Base-by-base conservation (phyloP, 2,797 vertebrate genomes). In the Crenichthys baileyi region DNA sequence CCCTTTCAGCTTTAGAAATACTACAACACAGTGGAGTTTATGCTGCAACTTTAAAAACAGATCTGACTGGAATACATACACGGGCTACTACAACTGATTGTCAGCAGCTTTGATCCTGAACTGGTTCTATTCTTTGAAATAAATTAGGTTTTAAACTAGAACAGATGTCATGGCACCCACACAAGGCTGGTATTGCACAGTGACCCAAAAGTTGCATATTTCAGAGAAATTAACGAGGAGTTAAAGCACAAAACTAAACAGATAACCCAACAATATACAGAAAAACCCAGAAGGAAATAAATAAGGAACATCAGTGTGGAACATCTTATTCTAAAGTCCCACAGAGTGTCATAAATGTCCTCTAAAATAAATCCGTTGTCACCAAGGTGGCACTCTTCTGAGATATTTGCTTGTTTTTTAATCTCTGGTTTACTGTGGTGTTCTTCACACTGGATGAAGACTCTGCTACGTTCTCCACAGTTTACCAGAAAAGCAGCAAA, bases 151-250 rank as follows among this genome's bases (percentile, higher is more conserved):
- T 73, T 20, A 73, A 24, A 76, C 36, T 31, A 70, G 70, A 76
- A 80, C n/a, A 24, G 22, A 78, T 8, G 61, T 78, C 81, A 79
- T 86, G 90, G 85, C 89, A 90, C 88, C 82, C 63, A 63, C 68
- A 50, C 7, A 55, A 83, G 72, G 76, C 75, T 56, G 13, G 48
- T 90, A 91, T 90, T 91, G 89, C 88, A 93, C 86, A 76, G 80
- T 68, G 83, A 83, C 85, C 82, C 81, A 84, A 83, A 77, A 72
- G 70, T 87, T 90, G 87, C 89, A 93, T 88, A 90, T 91, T 84
- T 91, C 76, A 82, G 73, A 80, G 53, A 81, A 88, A 82, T 79
- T 80, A 72, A 75, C 73, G 12, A 68, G 83, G 70, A 89, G 56
- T 83, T 83, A 86, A 92, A 89, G 86, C 31, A 91, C 75, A 60